These are phyloP conservation scores for Drosophila mercatorum DNA, from an alignment of 2,888 invertebrate genomes.

Conservation along the genomic window DNA sequence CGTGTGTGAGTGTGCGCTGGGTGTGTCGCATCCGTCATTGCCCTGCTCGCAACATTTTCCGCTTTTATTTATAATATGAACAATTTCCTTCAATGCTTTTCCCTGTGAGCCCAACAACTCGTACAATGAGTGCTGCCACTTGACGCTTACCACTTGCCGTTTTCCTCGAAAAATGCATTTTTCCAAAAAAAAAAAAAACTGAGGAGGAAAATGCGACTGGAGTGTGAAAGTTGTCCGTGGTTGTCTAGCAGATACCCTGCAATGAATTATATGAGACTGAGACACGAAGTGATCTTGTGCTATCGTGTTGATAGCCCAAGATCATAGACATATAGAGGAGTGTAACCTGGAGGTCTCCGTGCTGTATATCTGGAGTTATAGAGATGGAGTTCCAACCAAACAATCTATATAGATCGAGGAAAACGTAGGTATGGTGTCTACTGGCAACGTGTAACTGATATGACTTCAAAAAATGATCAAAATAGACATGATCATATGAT, in stretches of 20 bases:
- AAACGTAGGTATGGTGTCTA: no score
- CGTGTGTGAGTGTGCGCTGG: slow-evolving; percentile 64
- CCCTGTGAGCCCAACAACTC: slow-evolving; percentile 39
- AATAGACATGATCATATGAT: no score
- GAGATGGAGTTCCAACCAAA: no score
- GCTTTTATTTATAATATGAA: slow-evolving; percentile 80
- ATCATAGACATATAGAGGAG: no score
- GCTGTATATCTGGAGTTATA: no score
- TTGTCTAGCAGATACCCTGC: not conserved
- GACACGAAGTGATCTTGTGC: no score
- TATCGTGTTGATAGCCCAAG: no score
- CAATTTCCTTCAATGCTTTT: slow-evolving; percentile 68
- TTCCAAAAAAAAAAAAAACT: slow-evolving; percentile 4
- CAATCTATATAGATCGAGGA: no score
- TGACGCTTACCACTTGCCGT: slow-evolving; percentile 59
- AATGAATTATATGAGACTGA: no score
- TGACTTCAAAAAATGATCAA: no score
- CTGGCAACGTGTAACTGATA: no score
- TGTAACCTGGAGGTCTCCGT: no score
- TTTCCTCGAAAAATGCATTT: slow-evolving; percentile 73
- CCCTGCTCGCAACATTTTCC: slow-evolving; percentile 77
- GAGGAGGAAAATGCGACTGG: not conserved
- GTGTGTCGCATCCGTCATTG: slow-evolving; percentile 72
- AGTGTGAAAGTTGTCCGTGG: not conserved
- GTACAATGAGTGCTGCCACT: slow-evolving; percentile 62